Evolutionary conservation across 1,140 invertebrate genomes (phyloP).

Genomic region (Drosophila ercepeae): DNA sequence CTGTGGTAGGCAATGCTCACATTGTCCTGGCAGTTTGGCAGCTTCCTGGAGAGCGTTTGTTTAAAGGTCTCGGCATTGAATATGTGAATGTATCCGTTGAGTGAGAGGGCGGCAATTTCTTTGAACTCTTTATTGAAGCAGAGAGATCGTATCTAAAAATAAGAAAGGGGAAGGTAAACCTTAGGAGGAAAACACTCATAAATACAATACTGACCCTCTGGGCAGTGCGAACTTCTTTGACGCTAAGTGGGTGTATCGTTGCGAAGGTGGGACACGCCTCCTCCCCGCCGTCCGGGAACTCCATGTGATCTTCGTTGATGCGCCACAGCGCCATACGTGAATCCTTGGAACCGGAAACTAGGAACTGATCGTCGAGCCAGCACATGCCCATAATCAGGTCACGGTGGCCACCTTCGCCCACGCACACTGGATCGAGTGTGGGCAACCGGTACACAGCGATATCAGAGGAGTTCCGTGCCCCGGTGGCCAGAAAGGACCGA

Average conservation of each 20-base stretch:
- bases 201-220: conserved; percentile 83
- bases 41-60: conserved; percentile 92
- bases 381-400: conserved; percentile 98
- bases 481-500: conserved; percentile 94
- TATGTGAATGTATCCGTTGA: conserved; percentile 96
- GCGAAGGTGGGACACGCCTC: conserved; percentile 85
- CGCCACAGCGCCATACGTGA: conserved; percentile 93
- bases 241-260: conserved; percentile 88
- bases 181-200: background rate
- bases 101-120: conserved; percentile 95
- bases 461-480: conserved; percentile 95
- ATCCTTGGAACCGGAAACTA: conserved; percentile 96
- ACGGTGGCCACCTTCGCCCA: conserved; percentile 95
- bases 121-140: conserved; percentile 93
- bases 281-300: conserved; percentile 85
- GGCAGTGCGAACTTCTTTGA: conserved; percentile 89
- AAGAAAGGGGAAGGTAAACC: background rate
- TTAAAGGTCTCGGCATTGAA: conserved; percentile 95
- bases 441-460: conserved; percentile 96
- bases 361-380: conserved; percentile 98
- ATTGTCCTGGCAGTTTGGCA: conserved; percentile 95
- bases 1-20: conserved; percentile 95
- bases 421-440: conserved; percentile 96
- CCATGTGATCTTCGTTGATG: conserved; percentile 86
- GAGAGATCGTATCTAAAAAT: conserved; percentile 90